These are phyloP conservation scores for Lepus oiostolus DNA, from an alignment of 2,797 vertebrate genomes.

Conservation along the genomic window DNA sequence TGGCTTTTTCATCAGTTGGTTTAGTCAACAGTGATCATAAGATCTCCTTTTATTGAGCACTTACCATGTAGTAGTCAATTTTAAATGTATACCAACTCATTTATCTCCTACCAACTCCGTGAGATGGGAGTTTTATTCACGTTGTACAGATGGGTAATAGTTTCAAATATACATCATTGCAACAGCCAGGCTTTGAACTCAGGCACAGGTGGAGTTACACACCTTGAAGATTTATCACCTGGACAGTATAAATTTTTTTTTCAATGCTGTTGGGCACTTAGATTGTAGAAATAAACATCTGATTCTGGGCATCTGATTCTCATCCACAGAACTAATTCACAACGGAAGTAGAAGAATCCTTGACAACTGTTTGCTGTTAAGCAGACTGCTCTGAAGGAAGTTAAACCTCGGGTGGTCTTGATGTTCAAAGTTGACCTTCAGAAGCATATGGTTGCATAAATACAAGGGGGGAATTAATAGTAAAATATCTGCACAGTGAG, in stretches of 20 bases:
- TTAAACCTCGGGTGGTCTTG: neutral
- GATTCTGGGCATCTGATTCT: neutral
- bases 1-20: neutral
- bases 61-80: neutral
- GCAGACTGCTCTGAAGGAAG: neutral
- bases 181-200: neutral
- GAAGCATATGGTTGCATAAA: neutral
- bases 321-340: neutral
- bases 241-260: neutral
- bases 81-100: neutral
- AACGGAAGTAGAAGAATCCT: neutral
- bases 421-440: neutral
- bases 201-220: neutral
- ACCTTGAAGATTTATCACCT: constrained; percentile 3
- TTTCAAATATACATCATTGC: too few relatives aligned
- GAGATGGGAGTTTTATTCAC: neutral
- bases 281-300: neutral
- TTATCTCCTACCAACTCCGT: neutral
- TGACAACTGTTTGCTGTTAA: neutral
- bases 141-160: neutral
- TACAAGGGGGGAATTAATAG: neutral
- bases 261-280: neutral
- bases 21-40: neutral
- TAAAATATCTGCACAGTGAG: neutral
- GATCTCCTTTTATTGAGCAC: neutral